These are phyloP conservation scores for Pterophyllum scalare DNA, from an alignment of 2,113 vertebrate species.

Conservation along the genomic window DNA sequence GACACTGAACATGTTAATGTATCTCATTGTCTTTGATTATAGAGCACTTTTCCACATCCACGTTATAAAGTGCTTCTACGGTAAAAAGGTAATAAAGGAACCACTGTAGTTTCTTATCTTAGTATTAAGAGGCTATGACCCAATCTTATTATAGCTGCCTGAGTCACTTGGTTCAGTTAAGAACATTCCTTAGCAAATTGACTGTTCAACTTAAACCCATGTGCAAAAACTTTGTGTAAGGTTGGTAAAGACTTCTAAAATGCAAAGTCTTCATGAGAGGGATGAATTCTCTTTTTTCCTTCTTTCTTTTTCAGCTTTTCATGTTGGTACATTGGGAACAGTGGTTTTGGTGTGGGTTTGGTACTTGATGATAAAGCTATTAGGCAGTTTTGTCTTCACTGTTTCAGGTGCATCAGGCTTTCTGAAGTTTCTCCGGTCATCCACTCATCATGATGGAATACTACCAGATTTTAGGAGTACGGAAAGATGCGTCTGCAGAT, in stretches of 20 bases:
- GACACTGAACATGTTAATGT: neutral
- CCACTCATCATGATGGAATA: slow-evolving; percentile 92
- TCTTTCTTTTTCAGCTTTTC: neutral
- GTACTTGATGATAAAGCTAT: neutral
- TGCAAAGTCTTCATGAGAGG: neutral
- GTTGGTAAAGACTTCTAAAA: neutral
- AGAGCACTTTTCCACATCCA: too few relatives aligned
- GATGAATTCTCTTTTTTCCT: neutral
- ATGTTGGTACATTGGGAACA: neutral
- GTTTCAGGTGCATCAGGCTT: slow-evolving; percentile 37
- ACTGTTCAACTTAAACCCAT: neutral
- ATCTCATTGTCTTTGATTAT: too few relatives aligned
- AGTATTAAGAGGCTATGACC: neutral
- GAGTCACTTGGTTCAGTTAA: neutral
- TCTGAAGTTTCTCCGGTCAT: slow-evolving; percentile 8
- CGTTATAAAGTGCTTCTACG: too few relatives aligned
- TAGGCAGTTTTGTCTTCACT: neutral
- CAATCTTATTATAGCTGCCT: neutral
- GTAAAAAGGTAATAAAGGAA: neutral
- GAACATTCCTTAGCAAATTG: neutral
- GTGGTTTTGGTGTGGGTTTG: neutral
- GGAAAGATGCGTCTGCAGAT: slow-evolving; percentile 87
- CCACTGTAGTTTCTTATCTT: neutral
- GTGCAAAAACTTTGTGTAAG: neutral
- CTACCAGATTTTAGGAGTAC: slow-evolving; percentile 93